Evolutionary conservation across 2,113 vertebrate genomes (phyloP).

Genomic region (Daubentonia madagascariensis): DNA sequence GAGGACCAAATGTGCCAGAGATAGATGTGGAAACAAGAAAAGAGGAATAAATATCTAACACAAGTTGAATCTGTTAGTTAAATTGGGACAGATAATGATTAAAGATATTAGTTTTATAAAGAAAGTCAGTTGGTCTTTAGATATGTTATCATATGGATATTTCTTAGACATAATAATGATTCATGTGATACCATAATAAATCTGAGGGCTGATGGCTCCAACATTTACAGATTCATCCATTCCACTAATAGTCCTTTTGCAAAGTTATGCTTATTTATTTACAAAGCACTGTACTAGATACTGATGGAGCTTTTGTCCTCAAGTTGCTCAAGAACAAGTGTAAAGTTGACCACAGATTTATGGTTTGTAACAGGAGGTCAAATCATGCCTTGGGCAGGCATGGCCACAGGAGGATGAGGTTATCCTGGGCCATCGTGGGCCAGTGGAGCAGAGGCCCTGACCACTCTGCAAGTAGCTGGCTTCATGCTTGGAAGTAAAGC

Average conservation of each 20-base stretch:
- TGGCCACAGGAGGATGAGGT: not conserved
- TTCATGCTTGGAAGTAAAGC: not conserved
- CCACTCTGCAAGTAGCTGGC: not conserved
- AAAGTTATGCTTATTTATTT: constrained; percentile 2
- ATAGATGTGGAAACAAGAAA: constrained; percentile 62
- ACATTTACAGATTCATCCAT: not conserved
- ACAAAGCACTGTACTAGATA: not conserved
- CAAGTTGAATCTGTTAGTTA: constrained; percentile 47
- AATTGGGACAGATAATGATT: constrained; percentile 50
- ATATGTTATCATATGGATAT: not conserved
- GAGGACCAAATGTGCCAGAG: constrained; percentile 67
- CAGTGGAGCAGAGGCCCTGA: not conserved
- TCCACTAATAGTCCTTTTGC: not conserved
- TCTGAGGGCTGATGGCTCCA: not conserved
- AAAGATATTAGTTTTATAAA: constrained; percentile 45
- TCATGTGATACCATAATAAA: not conserved
- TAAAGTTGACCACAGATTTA: not conserved
- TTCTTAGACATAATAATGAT: not conserved
- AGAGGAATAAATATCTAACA: constrained; percentile 55
- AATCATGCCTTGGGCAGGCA: not conserved
- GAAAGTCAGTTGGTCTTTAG: not conserved
- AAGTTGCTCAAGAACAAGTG: not conserved
- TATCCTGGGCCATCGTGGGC: not conserved
- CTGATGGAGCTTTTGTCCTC: not conserved
- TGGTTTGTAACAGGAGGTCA: not conserved